Conservation (phyloP, 2,797 vertebrate genomes). For the Smutsia temminckii region DNA sequence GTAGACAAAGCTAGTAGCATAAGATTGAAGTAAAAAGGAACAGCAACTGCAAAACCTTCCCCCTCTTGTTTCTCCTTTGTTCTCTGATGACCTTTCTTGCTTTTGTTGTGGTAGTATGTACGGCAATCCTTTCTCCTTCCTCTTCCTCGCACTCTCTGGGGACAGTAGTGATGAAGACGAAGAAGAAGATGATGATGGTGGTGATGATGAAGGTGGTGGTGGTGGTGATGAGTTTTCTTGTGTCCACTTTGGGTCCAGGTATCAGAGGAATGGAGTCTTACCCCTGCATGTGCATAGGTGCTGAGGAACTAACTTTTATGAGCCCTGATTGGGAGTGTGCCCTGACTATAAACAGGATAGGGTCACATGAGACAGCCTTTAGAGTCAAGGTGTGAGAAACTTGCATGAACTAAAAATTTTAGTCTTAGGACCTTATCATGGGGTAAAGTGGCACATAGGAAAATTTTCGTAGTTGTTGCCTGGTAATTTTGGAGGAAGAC, state of each 20-base stretch:
- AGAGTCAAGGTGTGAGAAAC: background rate
- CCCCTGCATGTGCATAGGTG: constrained; percentile 86
- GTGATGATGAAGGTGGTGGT: constrained; percentile 89
- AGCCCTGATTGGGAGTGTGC: constrained; percentile 7
- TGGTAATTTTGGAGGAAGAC: background rate
- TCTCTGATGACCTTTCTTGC: constrained; percentile 81
- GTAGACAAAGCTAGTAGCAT: constrained; percentile 26
- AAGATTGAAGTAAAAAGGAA: background rate
- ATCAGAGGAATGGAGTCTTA: constrained; percentile 86
- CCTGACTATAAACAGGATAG: background rate
- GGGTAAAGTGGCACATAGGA: background rate
- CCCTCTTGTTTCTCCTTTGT: constrained; percentile 11
- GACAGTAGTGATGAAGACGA: constrained; percentile 97
- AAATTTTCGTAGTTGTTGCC: background rate
- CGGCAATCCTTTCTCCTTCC: constrained; percentile 94
- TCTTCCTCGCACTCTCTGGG: constrained; percentile 95
- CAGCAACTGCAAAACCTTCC: background rate
- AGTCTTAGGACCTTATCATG: background rate
- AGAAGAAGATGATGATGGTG: constrained; percentile 93
- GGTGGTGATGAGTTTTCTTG: constrained; percentile 93
- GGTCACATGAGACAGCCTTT: background rate
- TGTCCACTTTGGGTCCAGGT: constrained; percentile 99
- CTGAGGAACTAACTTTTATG: constrained; percentile 78
- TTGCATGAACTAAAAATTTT: background rate
- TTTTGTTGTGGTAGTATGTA: constrained; percentile 87